Base-by-base conservation (phyloP, 2,888 invertebrate genomes). In the Thecocarcelia acutangulata region DNA sequence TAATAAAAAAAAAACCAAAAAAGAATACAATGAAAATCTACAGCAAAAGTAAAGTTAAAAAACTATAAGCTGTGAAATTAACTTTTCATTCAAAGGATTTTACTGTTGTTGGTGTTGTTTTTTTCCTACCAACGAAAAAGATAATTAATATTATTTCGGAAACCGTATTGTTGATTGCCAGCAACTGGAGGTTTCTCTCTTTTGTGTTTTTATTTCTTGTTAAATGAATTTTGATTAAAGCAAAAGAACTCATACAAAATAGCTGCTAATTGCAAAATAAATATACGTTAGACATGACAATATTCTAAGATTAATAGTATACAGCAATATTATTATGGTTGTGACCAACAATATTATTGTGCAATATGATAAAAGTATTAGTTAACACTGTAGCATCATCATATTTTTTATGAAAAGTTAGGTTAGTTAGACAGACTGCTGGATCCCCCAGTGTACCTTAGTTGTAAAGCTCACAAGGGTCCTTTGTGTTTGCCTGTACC, bases 1-100 rank as follows among this genome's bases (percentile, higher is more conserved):
- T n/a, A n/a, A 11, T 8, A 19, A 59, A 42, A 58, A 21, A 24
- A 33, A 72, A 61, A n/a, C 1, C 15, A 46, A 46, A 61, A 17
- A 40, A 72, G 37, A 33, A 56, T 3, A 11, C 9, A 59, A 48
- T 69, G 54, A 42, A 33, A 59, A 44, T n/a, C 48, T 17, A 37
- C 37, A 50, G 24, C 44, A 64, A 33, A 0, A 15, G n/a, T 17
- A 19, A 13, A 44, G 70, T 75, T 64, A 72, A 76, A 81, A 77
- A 82, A 78, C 78, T 82, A 78, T 78, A 74, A 78, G 66, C 78
- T 82, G 82, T 75, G 74, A 78, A 78, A 82, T 78, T 74, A 78
- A 66, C 74, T 78, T 75, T 82, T 78, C 52, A 59, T 72, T 59
- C 46, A 15, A 33, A 46, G 70, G 64, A 46, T 66, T 66, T 21